Percentiles rank a stretch among this genome's conserved stretches.
These are phyloP conservation scores for Malurus splendens DNA, from an alignment of 2,797 vertebrate species.

Conservation along the genomic window DNA sequence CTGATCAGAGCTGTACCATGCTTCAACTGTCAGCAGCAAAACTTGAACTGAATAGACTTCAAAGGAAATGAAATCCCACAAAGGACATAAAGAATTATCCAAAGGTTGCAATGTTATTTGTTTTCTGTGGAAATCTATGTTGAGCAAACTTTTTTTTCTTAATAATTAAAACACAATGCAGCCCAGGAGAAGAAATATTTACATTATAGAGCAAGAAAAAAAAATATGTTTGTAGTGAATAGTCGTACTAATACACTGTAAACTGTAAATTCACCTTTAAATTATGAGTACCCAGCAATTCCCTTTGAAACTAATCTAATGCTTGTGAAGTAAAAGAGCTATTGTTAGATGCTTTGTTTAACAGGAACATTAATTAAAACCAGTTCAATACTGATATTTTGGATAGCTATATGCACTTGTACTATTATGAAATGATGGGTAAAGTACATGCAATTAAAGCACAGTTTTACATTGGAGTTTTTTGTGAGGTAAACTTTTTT, in stretches of 20 bases:
- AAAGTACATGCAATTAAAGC: neutral
- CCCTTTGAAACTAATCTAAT: conserved; percentile 52
- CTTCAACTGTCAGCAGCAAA: conserved; percentile 15
- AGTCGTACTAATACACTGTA: neutral
- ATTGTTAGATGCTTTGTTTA: conserved; percentile 28
- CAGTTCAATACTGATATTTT: neutral
- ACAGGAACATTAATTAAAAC: conserved; percentile 32
- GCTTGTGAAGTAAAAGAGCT: conserved; percentile 20
- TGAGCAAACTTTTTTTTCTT: neutral
- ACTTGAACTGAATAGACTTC: conserved; percentile 11
- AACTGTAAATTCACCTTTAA: conserved; percentile 52
- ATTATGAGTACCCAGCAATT: conserved; percentile 32
- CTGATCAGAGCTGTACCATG: neutral
- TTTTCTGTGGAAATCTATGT: neutral
- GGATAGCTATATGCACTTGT: neutral
- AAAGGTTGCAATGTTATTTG: conserved; percentile 6
- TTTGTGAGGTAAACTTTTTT: neutral
- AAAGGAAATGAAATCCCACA: neutral
- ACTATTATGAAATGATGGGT: neutral
- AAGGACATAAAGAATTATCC: neutral
- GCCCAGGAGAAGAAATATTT: conserved; percentile 3
- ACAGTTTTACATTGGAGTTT: neutral
- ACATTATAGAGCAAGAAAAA: neutral
- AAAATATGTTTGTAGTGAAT: neutral
- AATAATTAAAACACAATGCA: neutral